Evolutionary conservation across 1,140 invertebrate species (phyloP).

Genomic region (Bombus waltoni): DNA sequence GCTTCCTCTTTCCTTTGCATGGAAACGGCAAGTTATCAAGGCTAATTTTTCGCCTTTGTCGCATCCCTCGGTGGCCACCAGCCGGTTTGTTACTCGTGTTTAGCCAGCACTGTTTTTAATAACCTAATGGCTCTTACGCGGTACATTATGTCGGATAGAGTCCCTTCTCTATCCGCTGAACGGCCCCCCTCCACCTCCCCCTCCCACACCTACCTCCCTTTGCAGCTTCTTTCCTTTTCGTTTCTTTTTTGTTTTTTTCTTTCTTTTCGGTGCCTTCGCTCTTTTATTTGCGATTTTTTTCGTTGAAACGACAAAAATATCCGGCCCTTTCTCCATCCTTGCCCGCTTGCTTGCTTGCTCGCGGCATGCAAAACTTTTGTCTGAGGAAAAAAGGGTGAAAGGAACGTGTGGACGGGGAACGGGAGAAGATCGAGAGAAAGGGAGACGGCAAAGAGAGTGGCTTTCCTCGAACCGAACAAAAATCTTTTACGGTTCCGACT

Average conservation of each 20-base stretch:
- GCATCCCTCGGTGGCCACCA: slow-evolving; percentile 64
- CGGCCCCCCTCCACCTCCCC: neutral
- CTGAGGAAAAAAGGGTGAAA: slow-evolving; percentile 37
- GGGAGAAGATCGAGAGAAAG: neutral
- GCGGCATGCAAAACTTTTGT: slow-evolving; percentile 54
- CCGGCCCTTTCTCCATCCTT: slow-evolving; percentile 30
- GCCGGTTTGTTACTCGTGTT: slow-evolving; percentile 70
- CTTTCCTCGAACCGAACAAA: slow-evolving; percentile 35
- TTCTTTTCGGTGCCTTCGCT: slow-evolving; percentile 62
- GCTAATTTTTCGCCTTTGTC: slow-evolving; percentile 79
- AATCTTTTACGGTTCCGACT: slow-evolving; percentile 47
- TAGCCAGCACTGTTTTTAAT: slow-evolving; percentile 79
- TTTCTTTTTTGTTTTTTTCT: slow-evolving; percentile 58
- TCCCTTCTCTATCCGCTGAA: slow-evolving; percentile 54
- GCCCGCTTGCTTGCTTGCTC: slow-evolving; percentile 31
- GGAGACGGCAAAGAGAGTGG: neutral
- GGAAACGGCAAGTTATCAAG: slow-evolving; percentile 76
- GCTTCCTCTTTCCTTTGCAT: slow-evolving; percentile 56
- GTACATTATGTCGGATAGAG: slow-evolving; percentile 69
- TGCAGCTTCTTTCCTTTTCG: slow-evolving; percentile 4
- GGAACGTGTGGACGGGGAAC: slow-evolving; percentile 31
- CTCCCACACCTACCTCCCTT: neutral
- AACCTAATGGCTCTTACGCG: slow-evolving; percentile 81
- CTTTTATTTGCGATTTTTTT: slow-evolving; percentile 64
- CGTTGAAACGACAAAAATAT: slow-evolving; percentile 66